Evolutionary conservation across 2,888 invertebrate species (phyloP).

Genomic region (Ophion costatus): DNA sequence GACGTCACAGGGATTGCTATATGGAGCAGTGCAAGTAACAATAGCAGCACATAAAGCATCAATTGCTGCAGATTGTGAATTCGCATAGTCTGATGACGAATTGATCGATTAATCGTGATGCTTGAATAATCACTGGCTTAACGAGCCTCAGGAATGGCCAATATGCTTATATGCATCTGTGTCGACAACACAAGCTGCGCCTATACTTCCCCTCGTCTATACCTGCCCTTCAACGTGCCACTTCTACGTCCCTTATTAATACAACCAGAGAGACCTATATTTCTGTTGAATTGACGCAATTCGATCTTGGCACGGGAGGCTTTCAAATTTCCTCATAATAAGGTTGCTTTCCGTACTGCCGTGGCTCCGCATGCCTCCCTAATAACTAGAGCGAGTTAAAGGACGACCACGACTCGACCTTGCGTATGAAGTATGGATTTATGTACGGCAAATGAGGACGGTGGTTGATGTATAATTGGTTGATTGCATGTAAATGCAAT

Average conservation of each 20-base stretch:
- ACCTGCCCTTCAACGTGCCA: not conserved
- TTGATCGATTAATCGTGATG: slow-evolving; percentile 59
- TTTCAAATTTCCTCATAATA: slow-evolving; percentile 19
- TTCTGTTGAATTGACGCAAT: slow-evolving; percentile 23
- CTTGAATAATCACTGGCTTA: slow-evolving; percentile 33
- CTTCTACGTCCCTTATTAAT: slow-evolving; percentile 30
- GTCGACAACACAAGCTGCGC: slow-evolving; percentile 6
- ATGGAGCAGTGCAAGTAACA: slow-evolving; percentile 45
- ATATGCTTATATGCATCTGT: not conserved
- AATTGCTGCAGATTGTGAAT: slow-evolving; percentile 26
- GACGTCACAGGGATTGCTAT: slow-evolving; percentile 40
- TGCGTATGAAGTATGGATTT: not conserved
- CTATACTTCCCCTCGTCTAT: not conserved
- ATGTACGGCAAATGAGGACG: not conserved
- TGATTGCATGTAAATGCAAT: not conserved
- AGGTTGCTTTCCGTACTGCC: slow-evolving; percentile 9
- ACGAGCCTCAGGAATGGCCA: slow-evolving; percentile 47
- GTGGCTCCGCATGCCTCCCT: slow-evolving; percentile 29
- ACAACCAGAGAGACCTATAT: slow-evolving; percentile 7
- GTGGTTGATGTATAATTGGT: not conserved
- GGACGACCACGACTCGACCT: slow-evolving; percentile 38
- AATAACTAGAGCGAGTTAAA: slow-evolving; percentile 36
- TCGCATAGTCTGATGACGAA: slow-evolving; percentile 51
- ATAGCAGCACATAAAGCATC: not conserved
- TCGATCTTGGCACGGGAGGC: not conserved